phyloP scores from a whole-genome alignment of 2,888 invertebrate species.

The Pharmacophagus antenor region DNA sequence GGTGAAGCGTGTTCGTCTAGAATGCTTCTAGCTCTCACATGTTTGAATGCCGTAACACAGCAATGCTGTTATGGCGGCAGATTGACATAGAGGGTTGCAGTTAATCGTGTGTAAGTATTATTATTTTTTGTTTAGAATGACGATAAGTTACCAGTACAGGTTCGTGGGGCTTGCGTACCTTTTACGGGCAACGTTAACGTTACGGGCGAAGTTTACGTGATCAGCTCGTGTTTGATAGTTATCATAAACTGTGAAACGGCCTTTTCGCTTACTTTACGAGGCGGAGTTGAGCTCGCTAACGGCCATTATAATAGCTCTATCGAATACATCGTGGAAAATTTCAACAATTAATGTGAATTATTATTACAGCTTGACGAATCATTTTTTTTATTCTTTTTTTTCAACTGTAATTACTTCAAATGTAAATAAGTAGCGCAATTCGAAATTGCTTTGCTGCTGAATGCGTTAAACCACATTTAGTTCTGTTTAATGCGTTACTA shows the following conservation, averaged over 20 bases:
- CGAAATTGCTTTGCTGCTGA: too few species aligned
- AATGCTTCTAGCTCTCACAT: too few species aligned
- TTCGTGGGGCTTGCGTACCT: not conserved
- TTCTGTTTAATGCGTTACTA: too few species aligned
- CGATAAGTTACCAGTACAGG: not conserved
- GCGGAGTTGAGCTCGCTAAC: constrained; percentile 1
- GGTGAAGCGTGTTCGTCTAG: too few species aligned
- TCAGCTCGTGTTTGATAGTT: constrained; percentile 17
- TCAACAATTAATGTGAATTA: constrained; percentile 2
- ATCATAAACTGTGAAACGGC: constrained; percentile 21
- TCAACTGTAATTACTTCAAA: too few species aligned
- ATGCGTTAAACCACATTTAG: too few species aligned
- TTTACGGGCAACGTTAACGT: not conserved
- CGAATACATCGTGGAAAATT: constrained; percentile 13
- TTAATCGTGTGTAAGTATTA: not conserved
- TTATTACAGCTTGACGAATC: not conserved
- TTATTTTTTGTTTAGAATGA: not conserved
- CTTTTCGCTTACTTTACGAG: constrained; percentile 19
- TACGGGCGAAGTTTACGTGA: constrained; percentile 12
- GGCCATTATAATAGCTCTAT: constrained; percentile 8
- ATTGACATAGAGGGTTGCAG: not conserved
- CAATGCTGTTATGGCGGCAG: not conserved
- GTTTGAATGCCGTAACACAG: too few species aligned
- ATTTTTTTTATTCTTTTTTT: too few species aligned
- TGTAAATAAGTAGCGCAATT: too few species aligned